These are phyloP conservation scores for Lepidocolaptes lacrymiger DNA, from an alignment of 2,797 vertebrate species.

Conservation along the genomic window DNA sequence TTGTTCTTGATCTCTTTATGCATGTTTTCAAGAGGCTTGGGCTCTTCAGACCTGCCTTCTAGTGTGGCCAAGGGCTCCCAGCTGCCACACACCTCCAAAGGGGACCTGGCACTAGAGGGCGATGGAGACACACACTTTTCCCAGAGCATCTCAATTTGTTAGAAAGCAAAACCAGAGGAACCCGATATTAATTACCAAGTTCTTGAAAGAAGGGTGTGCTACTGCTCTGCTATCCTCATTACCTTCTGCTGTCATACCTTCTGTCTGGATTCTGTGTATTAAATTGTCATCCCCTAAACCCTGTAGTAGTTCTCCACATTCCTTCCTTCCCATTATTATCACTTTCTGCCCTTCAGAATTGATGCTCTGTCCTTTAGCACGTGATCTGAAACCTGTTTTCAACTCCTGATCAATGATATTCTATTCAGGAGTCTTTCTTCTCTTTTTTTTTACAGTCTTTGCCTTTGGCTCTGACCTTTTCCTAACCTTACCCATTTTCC, in stretches of 20 bases:
- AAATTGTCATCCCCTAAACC: neutral
- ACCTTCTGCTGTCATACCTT: neutral
- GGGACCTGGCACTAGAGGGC: conserved; percentile 48
- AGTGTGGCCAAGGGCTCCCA: accelerated
- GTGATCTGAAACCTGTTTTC: neutral
- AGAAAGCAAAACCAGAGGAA: neutral
- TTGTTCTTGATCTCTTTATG: neutral
- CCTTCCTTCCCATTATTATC: neutral
- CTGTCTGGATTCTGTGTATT: neutral
- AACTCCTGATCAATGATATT: neutral
- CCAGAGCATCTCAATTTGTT: accelerated
- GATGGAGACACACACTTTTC: neutral
- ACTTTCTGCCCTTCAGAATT: neutral
- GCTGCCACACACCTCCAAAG: accelerated
- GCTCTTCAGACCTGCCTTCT: neutral
- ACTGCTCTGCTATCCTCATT: neutral
- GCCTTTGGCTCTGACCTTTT: neutral
- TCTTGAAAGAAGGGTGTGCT: neutral
- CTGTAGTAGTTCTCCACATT: neutral
- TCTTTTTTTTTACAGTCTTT: neutral
- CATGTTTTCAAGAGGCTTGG: neutral
- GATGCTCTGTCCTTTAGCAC: neutral
- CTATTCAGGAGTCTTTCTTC: neutral
- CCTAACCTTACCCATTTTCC: neutral
- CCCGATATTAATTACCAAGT: neutral